These are phyloP conservation scores for Musca vetustissima DNA, from an alignment of 1,140 invertebrate species.

Conservation along the genomic window DNA sequence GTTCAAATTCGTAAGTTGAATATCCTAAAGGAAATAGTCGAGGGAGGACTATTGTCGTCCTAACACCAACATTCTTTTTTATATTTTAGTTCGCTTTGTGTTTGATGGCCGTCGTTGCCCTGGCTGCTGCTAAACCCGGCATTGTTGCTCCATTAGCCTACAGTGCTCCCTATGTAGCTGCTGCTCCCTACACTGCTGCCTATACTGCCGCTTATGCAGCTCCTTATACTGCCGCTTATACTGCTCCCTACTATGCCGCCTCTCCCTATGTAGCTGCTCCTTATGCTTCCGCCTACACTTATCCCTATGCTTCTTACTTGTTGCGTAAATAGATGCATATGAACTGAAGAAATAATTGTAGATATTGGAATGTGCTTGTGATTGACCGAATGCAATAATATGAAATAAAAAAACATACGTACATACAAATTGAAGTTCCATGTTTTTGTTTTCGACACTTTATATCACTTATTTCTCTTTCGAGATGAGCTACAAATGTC, in stretches of 20 bases:
- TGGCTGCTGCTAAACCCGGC: slow-evolving; percentile 24
- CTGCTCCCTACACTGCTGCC: slow-evolving; percentile 35
- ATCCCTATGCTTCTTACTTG: slow-evolving; percentile 29
- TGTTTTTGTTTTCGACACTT: background rate
- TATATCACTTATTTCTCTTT: too few relatives aligned
- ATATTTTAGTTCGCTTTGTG: slow-evolving; percentile 44
- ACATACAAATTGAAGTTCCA: background rate
- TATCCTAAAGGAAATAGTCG: background rate
- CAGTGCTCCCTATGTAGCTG: slow-evolving; percentile 5
- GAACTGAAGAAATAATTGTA: background rate
- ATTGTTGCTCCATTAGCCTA: slow-evolving; percentile 17
- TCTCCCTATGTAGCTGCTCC: slow-evolving; percentile 20
- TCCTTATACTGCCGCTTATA: slow-evolving; percentile 26
- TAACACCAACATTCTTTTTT: background rate
- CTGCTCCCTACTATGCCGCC: slow-evolving; percentile 7
- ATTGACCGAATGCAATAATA: background rate
- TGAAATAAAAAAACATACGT: too few relatives aligned
- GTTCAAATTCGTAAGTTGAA: slow-evolving; percentile 52
- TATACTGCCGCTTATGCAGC: slow-evolving; percentile 32
- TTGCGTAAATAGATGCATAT: slow-evolving; percentile 28
- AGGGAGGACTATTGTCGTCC: background rate
- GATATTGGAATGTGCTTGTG: background rate
- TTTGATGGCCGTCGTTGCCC: slow-evolving; percentile 44
- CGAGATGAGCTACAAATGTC: too few relatives aligned
- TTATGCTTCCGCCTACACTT: slow-evolving; percentile 20